Conservation (phyloP, 2,113 vertebrate genomes). For the Microcebus murinus region DNA sequence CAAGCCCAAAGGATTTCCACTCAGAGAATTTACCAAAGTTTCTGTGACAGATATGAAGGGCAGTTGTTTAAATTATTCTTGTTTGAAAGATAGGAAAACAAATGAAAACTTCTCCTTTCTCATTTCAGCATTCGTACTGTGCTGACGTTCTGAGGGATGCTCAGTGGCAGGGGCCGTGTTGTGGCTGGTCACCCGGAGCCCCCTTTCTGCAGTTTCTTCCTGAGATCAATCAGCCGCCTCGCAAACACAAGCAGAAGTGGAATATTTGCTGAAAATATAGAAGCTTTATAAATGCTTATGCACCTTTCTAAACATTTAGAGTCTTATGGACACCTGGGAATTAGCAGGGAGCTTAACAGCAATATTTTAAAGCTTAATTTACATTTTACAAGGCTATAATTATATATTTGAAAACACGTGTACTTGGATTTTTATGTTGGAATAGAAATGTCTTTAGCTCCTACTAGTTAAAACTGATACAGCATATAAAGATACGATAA, state of each 20-base stretch:
- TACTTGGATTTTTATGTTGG: not conserved
- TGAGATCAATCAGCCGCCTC: not conserved
- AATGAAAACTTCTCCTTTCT: conserved; percentile 44
- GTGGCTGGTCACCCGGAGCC: not conserved
- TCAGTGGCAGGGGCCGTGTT: not conserved
- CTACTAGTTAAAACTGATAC: not conserved
- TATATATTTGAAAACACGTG: not conserved
- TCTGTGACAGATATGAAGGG: not conserved
- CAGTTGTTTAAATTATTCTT: not conserved
- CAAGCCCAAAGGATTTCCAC: not conserved
- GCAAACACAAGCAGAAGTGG: not conserved
- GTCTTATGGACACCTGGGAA: not conserved
- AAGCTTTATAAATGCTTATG: not conserved
- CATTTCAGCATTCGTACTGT: conserved; percentile 80
- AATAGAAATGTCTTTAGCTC: not conserved
- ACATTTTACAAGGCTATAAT: not conserved
- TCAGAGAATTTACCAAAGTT: not conserved
- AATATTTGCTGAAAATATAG: not conserved
- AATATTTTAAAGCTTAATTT: not conserved
- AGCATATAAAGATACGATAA: not conserved
- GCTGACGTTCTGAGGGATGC: conserved; percentile 63
- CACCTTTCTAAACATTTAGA: not conserved
- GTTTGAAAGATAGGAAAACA: not conserved
- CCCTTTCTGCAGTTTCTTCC: not conserved
- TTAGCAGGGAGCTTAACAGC: not conserved